A percentile compares a stretch with the other conserved stretches of the same genome.
Conservation (phyloP, 2,113 vertebrate genomes). For the western clawed frog (Xenopus tropicalis) region DNA sequence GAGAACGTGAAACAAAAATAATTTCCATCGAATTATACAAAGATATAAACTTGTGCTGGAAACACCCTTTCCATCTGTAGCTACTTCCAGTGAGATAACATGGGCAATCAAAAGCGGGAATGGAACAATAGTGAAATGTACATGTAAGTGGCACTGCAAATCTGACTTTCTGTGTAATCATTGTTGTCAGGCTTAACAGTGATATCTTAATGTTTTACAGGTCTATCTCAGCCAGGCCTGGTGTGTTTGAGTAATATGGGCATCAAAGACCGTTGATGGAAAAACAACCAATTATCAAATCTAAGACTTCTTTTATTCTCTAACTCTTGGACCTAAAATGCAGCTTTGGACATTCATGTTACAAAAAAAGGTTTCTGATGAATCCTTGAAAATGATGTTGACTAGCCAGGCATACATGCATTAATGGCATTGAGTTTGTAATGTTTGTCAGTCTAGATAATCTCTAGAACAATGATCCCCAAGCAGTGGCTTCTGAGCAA, state of each 20-base stretch:
- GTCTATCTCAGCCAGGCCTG: constrained; percentile 13
- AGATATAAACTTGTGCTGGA: constrained; percentile 21
- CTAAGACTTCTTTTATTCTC: constrained; percentile 3
- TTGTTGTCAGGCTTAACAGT: constrained; percentile 3
- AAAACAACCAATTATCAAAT: constrained; percentile 8
- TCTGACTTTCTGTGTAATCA: constrained; percentile 12
- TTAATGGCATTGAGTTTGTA: too few species aligned
- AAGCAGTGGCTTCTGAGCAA: too few species aligned
- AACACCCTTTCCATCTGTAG: constrained; percentile 20
- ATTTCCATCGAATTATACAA: constrained; percentile 24
- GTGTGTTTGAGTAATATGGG: constrained; percentile 20
- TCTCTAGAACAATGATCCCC: too few species aligned
- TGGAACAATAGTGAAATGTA: constrained; percentile 1
- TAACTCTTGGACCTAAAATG: constrained; percentile 12
- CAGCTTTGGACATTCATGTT: too few species aligned
- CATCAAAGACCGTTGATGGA: constrained; percentile 24
- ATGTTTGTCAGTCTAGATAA: too few species aligned
- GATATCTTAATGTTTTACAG: constrained; percentile 19
- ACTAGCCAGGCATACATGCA: too few species aligned
- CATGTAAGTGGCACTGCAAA: constrained; percentile 6
- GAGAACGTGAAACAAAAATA: constrained; percentile 1
- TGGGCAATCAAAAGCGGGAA: constrained; percentile 4
- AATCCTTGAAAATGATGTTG: too few species aligned
- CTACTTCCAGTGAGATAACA: constrained; percentile 30
- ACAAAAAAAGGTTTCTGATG: too few species aligned